Evolutionary conservation across 2,888 invertebrate genomes (phyloP), one percentile per base, ranked within the genome.

Genomic region (Folsomia manolachei): DNA sequence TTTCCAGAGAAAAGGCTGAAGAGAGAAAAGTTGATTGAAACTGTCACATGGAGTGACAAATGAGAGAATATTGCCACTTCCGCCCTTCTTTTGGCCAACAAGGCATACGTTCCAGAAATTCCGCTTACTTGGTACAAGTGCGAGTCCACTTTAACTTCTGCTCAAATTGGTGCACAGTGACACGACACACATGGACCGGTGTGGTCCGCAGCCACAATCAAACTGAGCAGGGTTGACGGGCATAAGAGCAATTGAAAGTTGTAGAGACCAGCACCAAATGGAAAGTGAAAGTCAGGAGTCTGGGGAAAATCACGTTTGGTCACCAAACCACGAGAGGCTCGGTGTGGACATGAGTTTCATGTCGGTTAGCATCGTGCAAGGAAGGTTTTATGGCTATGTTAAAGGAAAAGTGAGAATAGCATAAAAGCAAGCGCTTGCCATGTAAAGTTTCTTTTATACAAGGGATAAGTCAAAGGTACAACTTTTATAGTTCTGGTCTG

Each of bases 1-100:
- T 63, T 24, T 63, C 24, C 63, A 19, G 14, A 23, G 63, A 11
- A 63, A 19, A 26, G 26, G 25, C 25, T 11, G 26, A 23, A 26
- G 63, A 63, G n/a, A n/a, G 26, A 63, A 66, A 66, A 66, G 65
- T 52, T 66, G 52, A 66, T 66, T 66, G 65, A 66, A 66, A 66
- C 51, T 66, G 52, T 66, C 51, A 66, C 52, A 21, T 14, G 18
- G 24, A 27, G 51, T 66, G 65, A 66, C 65, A 66, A 66, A 66
- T 66, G 23, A 66, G 39, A 21, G 39, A 64, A 56, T 56, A 56
- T 56, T 56, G 56, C 56, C 56, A 56, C 56, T 56, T 56, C 21
- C 21, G 21, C 56, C 21, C 4, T 56, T 39, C 39, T 9, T 14
- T 39, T 9, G 7, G 39, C 7, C 39, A 14, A 39, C 39, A n/a